phyloP scores from a whole-genome alignment of 92 coral and sea anemone species.

The Pocillopora grandis region DNA sequence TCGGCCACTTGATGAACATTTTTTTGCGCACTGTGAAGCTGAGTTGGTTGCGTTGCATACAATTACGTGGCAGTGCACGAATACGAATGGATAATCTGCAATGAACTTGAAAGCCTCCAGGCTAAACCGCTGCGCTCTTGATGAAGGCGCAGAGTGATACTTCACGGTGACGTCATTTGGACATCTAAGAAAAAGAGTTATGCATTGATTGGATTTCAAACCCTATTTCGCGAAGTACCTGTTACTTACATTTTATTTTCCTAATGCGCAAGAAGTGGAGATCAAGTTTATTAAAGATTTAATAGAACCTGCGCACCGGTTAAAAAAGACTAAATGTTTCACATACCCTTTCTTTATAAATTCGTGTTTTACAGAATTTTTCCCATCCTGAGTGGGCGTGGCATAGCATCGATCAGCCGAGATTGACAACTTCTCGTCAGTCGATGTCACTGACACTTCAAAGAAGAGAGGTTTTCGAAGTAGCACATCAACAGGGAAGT shows the following conservation, averaged over 20 bases:
- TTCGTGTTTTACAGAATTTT: background rate
- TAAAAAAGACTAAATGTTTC: background rate
- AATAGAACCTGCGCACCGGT: too few species aligned
- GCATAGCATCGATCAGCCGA: constrained; percentile 61
- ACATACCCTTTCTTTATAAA: background rate
- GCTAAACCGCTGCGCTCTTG: constrained; percentile 40
- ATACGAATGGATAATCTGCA: constrained; percentile 42
- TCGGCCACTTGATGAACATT: constrained; percentile 34
- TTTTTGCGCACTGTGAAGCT: constrained; percentile 31
- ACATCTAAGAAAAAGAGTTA: background rate
- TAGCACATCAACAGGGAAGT: constrained; percentile 65
- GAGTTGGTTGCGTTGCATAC: constrained; percentile 20
- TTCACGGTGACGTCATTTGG: constrained; percentile 28
- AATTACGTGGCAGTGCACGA: constrained; percentile 10
- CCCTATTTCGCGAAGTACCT: background rate
- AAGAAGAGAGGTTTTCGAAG: constrained; percentile 60
- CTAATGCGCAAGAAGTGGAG: too few species aligned
- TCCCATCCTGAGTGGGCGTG: constrained; percentile 46
- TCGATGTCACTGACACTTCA: constrained; percentile 58
- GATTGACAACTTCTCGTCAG: constrained; percentile 55
- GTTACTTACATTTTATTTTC: too few species aligned
- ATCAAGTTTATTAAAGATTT: too few species aligned
- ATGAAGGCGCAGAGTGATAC: constrained; percentile 19
- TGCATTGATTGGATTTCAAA: too few species aligned
- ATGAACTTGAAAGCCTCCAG: constrained; percentile 59